Evolutionary conservation across 2,888 invertebrate genomes (phyloP).

Genomic region (Phragmatobia fuliginosa): DNA sequence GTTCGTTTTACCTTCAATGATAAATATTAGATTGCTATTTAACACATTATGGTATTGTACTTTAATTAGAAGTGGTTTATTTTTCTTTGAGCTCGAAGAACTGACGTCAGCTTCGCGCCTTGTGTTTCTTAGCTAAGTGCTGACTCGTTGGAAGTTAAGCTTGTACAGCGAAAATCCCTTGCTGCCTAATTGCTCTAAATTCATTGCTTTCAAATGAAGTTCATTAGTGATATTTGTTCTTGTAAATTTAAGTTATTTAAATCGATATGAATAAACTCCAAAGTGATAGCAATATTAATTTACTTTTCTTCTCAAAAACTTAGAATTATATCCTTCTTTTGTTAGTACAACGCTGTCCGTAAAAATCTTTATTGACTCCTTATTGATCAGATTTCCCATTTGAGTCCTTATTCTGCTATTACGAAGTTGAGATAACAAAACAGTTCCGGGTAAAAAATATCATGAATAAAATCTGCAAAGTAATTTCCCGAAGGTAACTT

Average conservation of each 20-base stretch:
- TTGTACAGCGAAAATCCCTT: not conserved
- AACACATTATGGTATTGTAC: not conserved
- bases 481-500: conserved; percentile 47
- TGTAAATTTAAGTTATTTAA: not conserved
- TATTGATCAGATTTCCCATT: conserved; percentile 58
- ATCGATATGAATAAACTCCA: not conserved
- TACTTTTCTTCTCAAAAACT: not conserved
- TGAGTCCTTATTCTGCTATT: conserved; percentile 55
- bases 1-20: not conserved
- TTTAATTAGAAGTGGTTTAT: not conserved
- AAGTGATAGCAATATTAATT: conserved; percentile 1
- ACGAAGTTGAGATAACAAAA: conserved; percentile 33
- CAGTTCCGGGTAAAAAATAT: conserved; percentile 39
- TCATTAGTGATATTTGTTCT: not conserved
- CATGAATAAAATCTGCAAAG: conserved; percentile 42
- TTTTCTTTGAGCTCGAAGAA: not conserved
- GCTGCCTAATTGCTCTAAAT: not conserved
- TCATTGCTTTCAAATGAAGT: not conserved
- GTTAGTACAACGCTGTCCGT: conserved; percentile 56
- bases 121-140: not conserved
- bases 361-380: conserved; percentile 65
- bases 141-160: not conserved
- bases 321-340: conserved; percentile 4
- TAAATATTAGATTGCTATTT: not conserved
- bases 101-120: not conserved